Base-by-base conservation (phyloP, 2,888 invertebrate genomes). In the Drosophila putrida region DNA sequence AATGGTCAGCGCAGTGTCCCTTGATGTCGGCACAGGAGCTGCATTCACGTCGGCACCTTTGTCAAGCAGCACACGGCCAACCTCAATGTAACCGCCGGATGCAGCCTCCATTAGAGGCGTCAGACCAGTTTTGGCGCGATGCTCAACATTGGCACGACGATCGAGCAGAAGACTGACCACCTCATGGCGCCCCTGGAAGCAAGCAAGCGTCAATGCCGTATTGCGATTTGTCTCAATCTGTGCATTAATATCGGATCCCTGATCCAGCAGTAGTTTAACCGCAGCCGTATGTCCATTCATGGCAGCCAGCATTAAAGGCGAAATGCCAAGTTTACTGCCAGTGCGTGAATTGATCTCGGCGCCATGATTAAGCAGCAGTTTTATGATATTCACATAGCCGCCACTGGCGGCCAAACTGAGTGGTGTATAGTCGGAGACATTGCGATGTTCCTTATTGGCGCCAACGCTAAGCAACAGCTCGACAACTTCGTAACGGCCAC, bases 81-180 rank as follows among this genome's bases (percentile, higher is more conserved):
- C 99, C 90, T 99, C 99, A 58, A 99, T 98, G 93, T 99, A 99
- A 62, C 99, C 99, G 61, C 99, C 99, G 90, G 98, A 98, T 0
- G 99, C 99, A 50, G 99, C 99, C 93, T 99, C 99, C 99, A 99
- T 99, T 27, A 99, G 94, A 1, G 99, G 99, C 13, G 99, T 99
- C 63, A 99, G 94, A 0, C 99, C 99, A 60, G 99, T 99, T 96
- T 99, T 99, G 5, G 99, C 99, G 81, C 99, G 95, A 93, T 99
- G 99, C 93, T 99, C 99, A 47, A 99, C 98, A 93, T 99, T 99
- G 28, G 99, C 99, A 91, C 98, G 97, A 78, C 98, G 95, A 93
- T 99, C 98, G 11, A 99, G 95, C 61, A 99, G 94, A 60, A 99
- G 94, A 92, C 98, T 97, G 55, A 99, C 99, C 51, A 99, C 99